These are phyloP conservation scores for Varanus salvator DNA, from an alignment of 2,113 vertebrate genomes.

Conservation along the genomic window DNA sequence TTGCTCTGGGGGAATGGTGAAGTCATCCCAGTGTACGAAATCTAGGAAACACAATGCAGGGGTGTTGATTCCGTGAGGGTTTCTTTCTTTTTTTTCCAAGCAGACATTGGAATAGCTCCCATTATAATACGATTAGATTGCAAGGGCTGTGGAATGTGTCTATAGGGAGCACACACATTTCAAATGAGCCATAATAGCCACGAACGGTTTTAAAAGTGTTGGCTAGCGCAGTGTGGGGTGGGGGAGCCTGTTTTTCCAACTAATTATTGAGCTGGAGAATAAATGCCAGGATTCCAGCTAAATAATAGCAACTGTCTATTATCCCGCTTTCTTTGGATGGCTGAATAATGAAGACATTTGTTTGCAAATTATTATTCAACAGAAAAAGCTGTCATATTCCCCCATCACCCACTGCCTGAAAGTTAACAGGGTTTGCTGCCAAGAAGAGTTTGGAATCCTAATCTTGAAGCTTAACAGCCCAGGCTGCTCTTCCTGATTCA, in stretches of 20 bases:
- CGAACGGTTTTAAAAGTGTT: background rate
- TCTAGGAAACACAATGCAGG: background rate
- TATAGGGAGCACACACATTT: background rate
- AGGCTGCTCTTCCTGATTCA: fast-evolving
- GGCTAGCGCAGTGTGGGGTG: background rate
- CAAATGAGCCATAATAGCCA: slow-evolving; percentile 10
- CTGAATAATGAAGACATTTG: background rate
- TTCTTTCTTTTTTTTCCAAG: background rate
- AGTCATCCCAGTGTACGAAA: background rate
- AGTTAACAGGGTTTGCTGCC: background rate
- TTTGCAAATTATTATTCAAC: slow-evolving; percentile 12
- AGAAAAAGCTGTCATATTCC: slow-evolving; percentile 4
- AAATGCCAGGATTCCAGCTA: background rate
- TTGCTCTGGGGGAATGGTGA: background rate
- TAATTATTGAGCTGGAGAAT: slow-evolving; percentile 17
- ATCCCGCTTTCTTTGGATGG: background rate
- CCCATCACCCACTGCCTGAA: background rate
- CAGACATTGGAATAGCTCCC: background rate
- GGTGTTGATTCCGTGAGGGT: background rate
- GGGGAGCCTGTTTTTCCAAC: slow-evolving; percentile 20
- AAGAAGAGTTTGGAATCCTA: background rate
- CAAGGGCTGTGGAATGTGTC: background rate
- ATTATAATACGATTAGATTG: background rate
- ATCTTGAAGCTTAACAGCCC: background rate
- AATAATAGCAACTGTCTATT: slow-evolving; percentile 32